Percentiles rank a stretch among this genome's conserved stretches.
Evolutionary conservation across 2,888 invertebrate species (phyloP).

Genomic region (Bibio marci): DNA sequence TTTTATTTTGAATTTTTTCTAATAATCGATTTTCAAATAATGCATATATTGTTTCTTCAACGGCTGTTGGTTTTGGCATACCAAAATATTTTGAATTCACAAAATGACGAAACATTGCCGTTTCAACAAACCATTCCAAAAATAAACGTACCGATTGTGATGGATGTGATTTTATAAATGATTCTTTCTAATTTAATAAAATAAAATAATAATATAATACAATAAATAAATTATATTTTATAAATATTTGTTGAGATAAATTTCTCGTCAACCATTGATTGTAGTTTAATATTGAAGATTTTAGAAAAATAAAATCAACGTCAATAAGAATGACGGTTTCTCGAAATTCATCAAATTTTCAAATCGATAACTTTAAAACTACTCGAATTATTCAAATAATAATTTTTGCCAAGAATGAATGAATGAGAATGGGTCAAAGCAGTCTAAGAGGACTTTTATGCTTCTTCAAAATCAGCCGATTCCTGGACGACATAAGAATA

Average conservation of each 20-base stretch:
- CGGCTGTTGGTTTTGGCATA: background rate
- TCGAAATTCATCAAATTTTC: too few relatives aligned
- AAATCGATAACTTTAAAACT: too few relatives aligned
- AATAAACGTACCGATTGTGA: conserved; percentile 54
- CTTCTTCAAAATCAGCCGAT: too few relatives aligned
- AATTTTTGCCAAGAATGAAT: too few relatives aligned
- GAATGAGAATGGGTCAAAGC: too few relatives aligned
- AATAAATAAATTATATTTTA: conserved; percentile 1
- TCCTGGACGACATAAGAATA: too few relatives aligned
- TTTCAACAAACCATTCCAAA: conserved; percentile 75
- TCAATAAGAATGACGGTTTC: too few relatives aligned
- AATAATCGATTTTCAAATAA: conserved; percentile 15
- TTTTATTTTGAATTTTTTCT: conserved; percentile 15
- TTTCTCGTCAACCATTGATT: too few relatives aligned
- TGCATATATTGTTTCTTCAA: conserved; percentile 10
- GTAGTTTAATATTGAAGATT: too few relatives aligned
- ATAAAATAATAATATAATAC: conserved; percentile 5
- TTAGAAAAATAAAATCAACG: too few relatives aligned
- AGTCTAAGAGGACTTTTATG: too few relatives aligned
- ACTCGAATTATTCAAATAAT: too few relatives aligned
- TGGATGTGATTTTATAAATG: conserved; percentile 44
- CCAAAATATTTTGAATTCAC: conserved; percentile 6
- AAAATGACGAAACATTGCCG: conserved; percentile 69
- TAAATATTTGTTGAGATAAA: background rate
- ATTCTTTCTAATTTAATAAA: conserved; percentile 48